These are phyloP conservation scores for Kobus ellipsiprymnus DNA, from an alignment of 2,113 vertebrate species.

Conservation along the genomic window DNA sequence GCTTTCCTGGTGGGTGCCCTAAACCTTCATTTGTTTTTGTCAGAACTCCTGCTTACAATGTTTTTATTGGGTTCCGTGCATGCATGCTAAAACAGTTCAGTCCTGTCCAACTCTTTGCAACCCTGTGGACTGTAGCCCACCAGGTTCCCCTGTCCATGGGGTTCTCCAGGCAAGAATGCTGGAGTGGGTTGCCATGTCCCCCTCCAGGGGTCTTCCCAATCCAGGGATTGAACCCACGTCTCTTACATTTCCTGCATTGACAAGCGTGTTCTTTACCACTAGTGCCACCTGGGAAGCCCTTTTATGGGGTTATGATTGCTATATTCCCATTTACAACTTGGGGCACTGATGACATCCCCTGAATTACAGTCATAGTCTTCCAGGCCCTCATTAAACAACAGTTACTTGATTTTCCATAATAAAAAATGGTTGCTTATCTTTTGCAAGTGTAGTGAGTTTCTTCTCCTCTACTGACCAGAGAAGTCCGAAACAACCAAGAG, in stretches of 20 bases:
- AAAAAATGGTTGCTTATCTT: neutral
- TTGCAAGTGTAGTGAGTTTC: neutral
- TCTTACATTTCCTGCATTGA: neutral
- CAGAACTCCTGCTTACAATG: neutral
- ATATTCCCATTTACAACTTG: neutral
- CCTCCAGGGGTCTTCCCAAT: neutral
- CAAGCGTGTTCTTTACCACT: neutral
- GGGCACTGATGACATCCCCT: neutral
- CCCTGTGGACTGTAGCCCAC: neutral
- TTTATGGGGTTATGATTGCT: neutral
- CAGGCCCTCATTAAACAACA: neutral
- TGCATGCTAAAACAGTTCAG: fast-evolving
- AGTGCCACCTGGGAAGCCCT: neutral
- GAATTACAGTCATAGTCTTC: neutral
- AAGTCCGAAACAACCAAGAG: neutral
- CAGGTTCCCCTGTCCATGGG: neutral
- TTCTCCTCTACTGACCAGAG: neutral
- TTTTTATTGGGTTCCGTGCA: neutral
- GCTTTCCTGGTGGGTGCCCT: neutral
- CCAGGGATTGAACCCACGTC: neutral
- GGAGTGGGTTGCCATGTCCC: neutral
- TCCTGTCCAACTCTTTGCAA: fast-evolving
- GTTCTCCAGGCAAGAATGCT: neutral
- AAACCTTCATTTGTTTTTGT: neutral
- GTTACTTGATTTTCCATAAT: neutral